These are phyloP conservation scores for Amiota mariae DNA, from an alignment of 2,888 invertebrate species.

Conservation along the genomic window DNA sequence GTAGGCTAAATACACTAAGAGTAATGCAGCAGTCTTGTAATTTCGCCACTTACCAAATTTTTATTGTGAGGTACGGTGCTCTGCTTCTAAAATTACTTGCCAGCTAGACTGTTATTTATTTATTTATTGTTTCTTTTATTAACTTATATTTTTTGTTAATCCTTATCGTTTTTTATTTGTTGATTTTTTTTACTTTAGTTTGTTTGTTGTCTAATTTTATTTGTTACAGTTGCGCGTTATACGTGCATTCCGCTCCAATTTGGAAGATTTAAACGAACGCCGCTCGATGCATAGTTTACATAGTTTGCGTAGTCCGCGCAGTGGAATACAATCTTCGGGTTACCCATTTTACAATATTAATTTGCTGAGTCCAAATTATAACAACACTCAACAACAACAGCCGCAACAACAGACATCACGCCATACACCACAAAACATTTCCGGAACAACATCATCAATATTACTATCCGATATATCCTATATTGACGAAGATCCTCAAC, in stretches of 20 bases:
- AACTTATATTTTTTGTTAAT: slow-evolving; percentile 31
- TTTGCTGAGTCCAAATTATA: slow-evolving; percentile 63
- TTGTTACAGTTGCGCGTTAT: slow-evolving; percentile 98
- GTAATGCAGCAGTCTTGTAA: background rate
- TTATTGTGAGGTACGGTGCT: background rate
- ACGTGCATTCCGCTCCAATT: slow-evolving; percentile 99
- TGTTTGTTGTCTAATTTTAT: slow-evolving; percentile 72
- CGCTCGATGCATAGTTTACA: slow-evolving; percentile 98
- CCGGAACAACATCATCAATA: slow-evolving; percentile 50
- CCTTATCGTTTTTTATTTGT: slow-evolving; percentile 52
- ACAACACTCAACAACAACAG: slow-evolving; percentile 48
- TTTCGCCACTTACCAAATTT: background rate
- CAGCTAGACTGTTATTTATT: slow-evolving; percentile 2
- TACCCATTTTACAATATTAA: slow-evolving; percentile 69
- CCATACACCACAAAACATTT: slow-evolving; percentile 36
- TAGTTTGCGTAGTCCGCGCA: slow-evolving; percentile 89
- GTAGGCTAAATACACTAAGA: no score
- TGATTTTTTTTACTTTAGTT: slow-evolving; percentile 59
- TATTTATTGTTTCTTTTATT: slow-evolving; percentile 25
- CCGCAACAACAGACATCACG: background rate
- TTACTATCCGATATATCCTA: slow-evolving; percentile 80
- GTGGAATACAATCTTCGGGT: slow-evolving; percentile 73
- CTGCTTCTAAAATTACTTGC: background rate
- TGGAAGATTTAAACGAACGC: slow-evolving; percentile 99
- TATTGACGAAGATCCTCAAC: slow-evolving; percentile 79